phyloP scores from a whole-genome alignment of 2,797 vertebrate species.

The Amphiprion clarkii region DNA sequence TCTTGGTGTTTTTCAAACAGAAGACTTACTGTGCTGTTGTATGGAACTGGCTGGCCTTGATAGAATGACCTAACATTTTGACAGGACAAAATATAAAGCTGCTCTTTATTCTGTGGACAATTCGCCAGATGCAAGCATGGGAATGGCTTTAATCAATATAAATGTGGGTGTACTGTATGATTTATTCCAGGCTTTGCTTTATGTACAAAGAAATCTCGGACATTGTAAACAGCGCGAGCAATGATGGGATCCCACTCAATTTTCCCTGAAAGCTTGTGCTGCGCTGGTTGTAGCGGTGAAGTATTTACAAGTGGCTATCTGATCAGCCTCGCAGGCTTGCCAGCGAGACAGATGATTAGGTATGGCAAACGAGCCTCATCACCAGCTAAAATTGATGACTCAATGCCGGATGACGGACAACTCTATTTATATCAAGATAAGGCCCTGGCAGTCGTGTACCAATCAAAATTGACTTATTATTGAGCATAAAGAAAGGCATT shows the following conservation, averaged over 20 bases:
- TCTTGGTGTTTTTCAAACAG: slow-evolving; percentile 71
- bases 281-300: slow-evolving; percentile 90
- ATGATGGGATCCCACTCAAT: slow-evolving; percentile 94
- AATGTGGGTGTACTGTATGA: slow-evolving; percentile 90
- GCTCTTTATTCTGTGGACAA: slow-evolving; percentile 96
- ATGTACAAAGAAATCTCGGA: slow-evolving; percentile 94
- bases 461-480: slow-evolving; percentile 98
- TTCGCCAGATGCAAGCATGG: slow-evolving; percentile 93
- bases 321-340: slow-evolving; percentile 95
- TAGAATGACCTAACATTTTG: slow-evolving; percentile 97
- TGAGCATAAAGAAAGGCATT: slow-evolving; percentile 96
- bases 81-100: slow-evolving; percentile 99
- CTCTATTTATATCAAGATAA: slow-evolving; percentile 97
- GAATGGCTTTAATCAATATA: slow-evolving; percentile 99
- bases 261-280: slow-evolving; percentile 94
- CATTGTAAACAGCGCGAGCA: slow-evolving; percentile 91
- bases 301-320: slow-evolving; percentile 96
- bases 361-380: slow-evolving; percentile 97
- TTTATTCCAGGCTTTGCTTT: slow-evolving; percentile 96
- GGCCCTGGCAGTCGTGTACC: slow-evolving; percentile 92
- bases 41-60: slow-evolving; percentile 89
- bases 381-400: slow-evolving; percentile 96
- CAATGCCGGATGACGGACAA: slow-evolving; percentile 96
- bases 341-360: slow-evolving; percentile 98
- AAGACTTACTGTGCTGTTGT: slow-evolving; percentile 76